Evolutionary conservation across 2,888 invertebrate species (phyloP).

Genomic region (Hirtodrosophila histrioides): DNA sequence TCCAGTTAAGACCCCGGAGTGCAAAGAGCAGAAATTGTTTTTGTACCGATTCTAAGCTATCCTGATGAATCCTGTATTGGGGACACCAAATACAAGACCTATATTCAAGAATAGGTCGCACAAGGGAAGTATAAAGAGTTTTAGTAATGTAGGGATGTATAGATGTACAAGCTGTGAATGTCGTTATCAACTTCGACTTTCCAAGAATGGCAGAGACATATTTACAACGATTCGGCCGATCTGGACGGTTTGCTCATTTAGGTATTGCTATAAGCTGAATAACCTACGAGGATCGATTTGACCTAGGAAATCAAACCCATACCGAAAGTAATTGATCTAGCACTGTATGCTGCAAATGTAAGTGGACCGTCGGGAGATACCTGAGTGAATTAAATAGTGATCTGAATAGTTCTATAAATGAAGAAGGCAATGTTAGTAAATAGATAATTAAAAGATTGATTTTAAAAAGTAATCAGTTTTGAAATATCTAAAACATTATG

Average conservation of each 20-base stretch:
- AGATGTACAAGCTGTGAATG: conserved; percentile 99
- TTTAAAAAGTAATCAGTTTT: conserved; percentile 52
- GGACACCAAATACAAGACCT: too few species aligned
- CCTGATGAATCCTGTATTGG: too few species aligned
- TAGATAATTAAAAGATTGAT: conserved; percentile 63
- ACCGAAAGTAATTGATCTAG: conserved; percentile 99
- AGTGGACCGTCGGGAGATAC: conserved; percentile 84
- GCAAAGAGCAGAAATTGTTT: too few species aligned
- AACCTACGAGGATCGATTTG: conserved; percentile 99
- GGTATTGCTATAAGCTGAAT: conserved; percentile 99
- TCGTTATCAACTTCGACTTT: conserved; percentile 99
- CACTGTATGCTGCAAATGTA: conserved; percentile 93
- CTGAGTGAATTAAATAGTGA: conserved; percentile 81
- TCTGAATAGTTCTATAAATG: conserved; percentile 83
- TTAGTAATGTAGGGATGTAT: too few species aligned
- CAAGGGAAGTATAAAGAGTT: too few species aligned
- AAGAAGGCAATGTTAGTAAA: conserved; percentile 84
- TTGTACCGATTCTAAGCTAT: too few species aligned
- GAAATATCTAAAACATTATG: conserved; percentile 62
- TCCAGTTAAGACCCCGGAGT: too few species aligned
- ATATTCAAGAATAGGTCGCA: too few species aligned
- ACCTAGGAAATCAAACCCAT: conserved; percentile 99
- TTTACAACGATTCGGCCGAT: conserved; percentile 99
- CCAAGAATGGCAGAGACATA: conserved; percentile 99
- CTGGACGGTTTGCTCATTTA: conserved; percentile 98